These are phyloP conservation scores for Iselma pallidipennis DNA, from an alignment of 2,888 invertebrate species.

Conservation along the genomic window DNA sequence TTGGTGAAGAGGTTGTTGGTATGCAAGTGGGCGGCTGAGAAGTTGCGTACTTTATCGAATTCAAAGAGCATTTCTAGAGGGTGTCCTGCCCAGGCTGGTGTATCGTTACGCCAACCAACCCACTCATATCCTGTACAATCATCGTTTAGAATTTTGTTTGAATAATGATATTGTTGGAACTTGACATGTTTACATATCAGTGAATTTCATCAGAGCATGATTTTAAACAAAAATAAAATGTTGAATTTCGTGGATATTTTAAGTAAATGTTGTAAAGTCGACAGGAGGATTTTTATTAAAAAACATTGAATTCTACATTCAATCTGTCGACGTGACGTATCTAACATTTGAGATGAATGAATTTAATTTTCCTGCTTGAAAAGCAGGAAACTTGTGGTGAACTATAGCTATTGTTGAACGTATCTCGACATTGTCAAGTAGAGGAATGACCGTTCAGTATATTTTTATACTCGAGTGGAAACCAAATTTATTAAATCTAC, in stretches of 20 bases:
- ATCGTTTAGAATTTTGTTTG: neutral
- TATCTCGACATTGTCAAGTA: neutral
- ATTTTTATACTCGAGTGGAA: neutral
- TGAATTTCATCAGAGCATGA: too few relatives aligned
- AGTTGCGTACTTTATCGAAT: conserved; percentile 77
- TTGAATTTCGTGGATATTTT: too few relatives aligned
- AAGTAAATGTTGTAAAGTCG: too few relatives aligned
- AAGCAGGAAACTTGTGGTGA: too few relatives aligned
- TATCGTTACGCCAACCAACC: conserved; percentile 81
- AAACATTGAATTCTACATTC: neutral
- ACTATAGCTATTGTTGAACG: neutral
- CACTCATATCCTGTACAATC: conserved; percentile 71
- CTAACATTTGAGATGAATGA: neutral
- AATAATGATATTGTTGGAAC: neutral
- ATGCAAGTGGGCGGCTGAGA: conserved; percentile 73
- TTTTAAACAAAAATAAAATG: too few relatives aligned
- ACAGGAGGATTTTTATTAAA: too few relatives aligned
- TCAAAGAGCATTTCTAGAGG: conserved; percentile 77
- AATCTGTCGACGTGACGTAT: neutral
- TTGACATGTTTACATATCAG: conserved; percentile 3
- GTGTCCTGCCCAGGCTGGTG: conserved; percentile 63
- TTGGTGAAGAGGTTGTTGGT: conserved; percentile 77
- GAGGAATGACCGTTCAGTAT: too few relatives aligned
- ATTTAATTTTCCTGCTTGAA: neutral
- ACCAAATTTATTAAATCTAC: neutral